These are phyloP conservation scores for Dyspetes luteomarginatus DNA, from an alignment of 2,888 invertebrate species.

Conservation along the genomic window DNA sequence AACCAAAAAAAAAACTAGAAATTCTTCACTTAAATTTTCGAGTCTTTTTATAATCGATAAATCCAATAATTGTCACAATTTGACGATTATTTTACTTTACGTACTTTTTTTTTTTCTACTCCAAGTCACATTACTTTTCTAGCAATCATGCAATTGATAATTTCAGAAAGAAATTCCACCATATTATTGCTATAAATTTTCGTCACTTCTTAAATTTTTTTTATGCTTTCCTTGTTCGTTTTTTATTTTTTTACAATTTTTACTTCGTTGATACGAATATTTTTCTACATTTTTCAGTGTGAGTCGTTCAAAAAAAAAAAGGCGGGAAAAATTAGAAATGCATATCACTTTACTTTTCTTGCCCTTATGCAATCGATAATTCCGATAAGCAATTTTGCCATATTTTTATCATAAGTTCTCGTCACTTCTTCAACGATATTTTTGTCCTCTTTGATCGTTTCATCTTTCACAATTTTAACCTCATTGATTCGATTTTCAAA, in stretches of 20 bases:
- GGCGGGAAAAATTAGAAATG: neutral
- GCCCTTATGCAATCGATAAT: slow-evolving; percentile 65
- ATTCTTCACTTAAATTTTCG: no score
- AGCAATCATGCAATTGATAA: no score
- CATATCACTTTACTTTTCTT: slow-evolving; percentile 22
- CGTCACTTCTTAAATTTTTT: neutral
- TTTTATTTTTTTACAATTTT: slow-evolving; percentile 32
- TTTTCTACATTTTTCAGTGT: slow-evolving; percentile 84
- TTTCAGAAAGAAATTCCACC: no score
- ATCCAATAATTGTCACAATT: slow-evolving; percentile 18
- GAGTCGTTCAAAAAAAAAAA: slow-evolving; percentile 43
- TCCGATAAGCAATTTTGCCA: slow-evolving; percentile 41
- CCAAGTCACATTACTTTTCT: no score
- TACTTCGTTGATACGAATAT: slow-evolving; percentile 83
- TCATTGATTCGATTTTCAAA: slow-evolving; percentile 22
- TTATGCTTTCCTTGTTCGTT: neutral
- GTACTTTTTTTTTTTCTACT: no score
- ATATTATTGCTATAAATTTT: neutral
- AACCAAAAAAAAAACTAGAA: neutral
- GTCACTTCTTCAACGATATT: slow-evolving; percentile 41
- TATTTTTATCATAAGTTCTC: slow-evolving; percentile 59
- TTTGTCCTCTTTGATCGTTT: slow-evolving; percentile 47
- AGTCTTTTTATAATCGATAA: neutral
- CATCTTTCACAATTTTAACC: slow-evolving; percentile 26
- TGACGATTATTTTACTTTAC: slow-evolving; percentile 59